Percentiles rank a stretch among this genome's conserved stretches.
These are phyloP conservation scores for Aurelia coerulea DNA, from an alignment of 30 jellyfish, hydroid and myxozoan species.

Conservation along the genomic window DNA sequence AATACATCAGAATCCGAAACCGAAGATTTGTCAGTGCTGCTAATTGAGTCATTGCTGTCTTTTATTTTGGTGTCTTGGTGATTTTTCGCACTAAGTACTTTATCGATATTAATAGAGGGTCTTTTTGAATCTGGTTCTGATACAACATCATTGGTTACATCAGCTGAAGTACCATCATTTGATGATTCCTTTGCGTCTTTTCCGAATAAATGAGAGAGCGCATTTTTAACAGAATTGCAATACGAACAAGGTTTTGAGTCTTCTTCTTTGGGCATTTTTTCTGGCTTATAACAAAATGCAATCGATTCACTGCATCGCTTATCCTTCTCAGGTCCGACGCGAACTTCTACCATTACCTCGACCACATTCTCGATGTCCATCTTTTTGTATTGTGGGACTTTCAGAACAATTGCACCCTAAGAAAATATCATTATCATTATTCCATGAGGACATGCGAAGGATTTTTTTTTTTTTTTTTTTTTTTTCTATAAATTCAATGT, in stretches of 20 bases:
- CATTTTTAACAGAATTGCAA: constrained; percentile 73
- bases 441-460: neutral
- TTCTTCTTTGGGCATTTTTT: neutral
- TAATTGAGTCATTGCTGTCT: neutral
- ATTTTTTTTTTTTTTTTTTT: too few relatives aligned
- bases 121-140: constrained; percentile 43
- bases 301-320: constrained; percentile 94
- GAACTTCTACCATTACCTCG: constrained; percentile 86
- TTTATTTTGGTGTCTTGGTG: neutral
- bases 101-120: constrained; percentile 24
- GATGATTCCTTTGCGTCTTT: constrained; percentile 24
- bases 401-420: constrained; percentile 90
- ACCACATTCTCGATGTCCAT: constrained; percentile 42
- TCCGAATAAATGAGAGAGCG: constrained; percentile 64
- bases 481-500: too few relatives aligned
- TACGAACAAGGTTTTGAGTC: constrained; percentile 61
- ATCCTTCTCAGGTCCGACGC: constrained; percentile 96
- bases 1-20: constrained; percentile 7
- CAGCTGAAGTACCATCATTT: neutral
- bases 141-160: neutral
- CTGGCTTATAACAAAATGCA: constrained; percentile 72
- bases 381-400: constrained; percentile 81
- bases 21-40: neutral
- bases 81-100: neutral
- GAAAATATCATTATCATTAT: neutral